Evolutionary conservation across 1,140 invertebrate species (phyloP).

Genomic region (Panagrolaimus sp.): DNA sequence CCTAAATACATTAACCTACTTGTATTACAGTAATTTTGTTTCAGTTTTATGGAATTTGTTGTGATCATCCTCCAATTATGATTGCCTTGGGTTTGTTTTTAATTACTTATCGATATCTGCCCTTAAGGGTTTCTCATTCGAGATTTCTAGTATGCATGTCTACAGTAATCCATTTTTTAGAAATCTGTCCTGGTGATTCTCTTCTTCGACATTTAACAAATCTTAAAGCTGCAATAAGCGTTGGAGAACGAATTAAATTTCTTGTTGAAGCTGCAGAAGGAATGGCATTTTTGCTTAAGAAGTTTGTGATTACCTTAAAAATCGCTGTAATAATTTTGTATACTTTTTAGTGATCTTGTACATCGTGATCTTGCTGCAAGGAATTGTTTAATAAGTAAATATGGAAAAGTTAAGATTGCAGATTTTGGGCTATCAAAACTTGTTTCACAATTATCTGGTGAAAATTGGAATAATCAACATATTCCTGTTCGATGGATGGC

Average conservation of each 20-base stretch:
- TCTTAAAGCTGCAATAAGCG: not conserved
- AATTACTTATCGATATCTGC: too few relatives aligned
- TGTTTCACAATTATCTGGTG: conserved; percentile 68
- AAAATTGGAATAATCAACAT: conserved; percentile 9
- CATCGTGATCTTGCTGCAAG: conserved; percentile 74
- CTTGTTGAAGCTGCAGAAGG: conserved; percentile 6
- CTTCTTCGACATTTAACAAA: conserved; percentile 28
- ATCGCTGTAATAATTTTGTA: not conserved
- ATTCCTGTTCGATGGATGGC: conserved; percentile 76
- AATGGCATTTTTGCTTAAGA: conserved; percentile 68
- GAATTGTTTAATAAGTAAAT: conserved; percentile 22
- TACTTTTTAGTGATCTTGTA: conserved; percentile 73
- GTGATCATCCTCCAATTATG: conserved; percentile 42
- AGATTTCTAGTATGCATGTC: too few relatives aligned
- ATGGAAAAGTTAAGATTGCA: conserved; percentile 73
- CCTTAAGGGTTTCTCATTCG: too few relatives aligned
- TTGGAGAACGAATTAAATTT: conserved; percentile 25
- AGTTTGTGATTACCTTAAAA: not conserved
- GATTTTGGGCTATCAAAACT: conserved; percentile 92
- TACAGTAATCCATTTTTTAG: conserved; percentile 18
- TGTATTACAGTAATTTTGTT: too few relatives aligned
- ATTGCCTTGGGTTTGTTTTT: conserved; percentile 25
- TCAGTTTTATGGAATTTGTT: conserved; percentile 38
- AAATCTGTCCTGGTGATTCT: conserved; percentile 39
- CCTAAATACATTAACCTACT: not conserved